A percentile compares a stretch with the other conserved stretches of the same genome.
These are phyloP conservation scores for Parnassius smintheus DNA, from an alignment of 2,888 invertebrate species.

Conservation along the genomic window DNA sequence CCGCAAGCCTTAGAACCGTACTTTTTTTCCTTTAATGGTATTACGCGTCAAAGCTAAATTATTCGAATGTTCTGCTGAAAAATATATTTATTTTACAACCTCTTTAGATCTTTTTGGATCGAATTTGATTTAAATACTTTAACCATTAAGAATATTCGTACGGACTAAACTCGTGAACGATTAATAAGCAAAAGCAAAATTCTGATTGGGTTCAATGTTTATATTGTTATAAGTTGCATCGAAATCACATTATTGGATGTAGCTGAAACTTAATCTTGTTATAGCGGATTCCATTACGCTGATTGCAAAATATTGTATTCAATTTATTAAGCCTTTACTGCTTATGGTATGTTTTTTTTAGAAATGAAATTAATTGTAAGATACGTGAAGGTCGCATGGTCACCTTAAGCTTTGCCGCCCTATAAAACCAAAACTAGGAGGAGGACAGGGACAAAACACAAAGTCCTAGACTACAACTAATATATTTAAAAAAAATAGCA, in stretches of 20 bases:
- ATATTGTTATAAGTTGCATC: not conserved
- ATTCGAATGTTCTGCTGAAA: constrained; percentile 9
- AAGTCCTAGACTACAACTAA: no score
- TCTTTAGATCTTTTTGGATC: not conserved
- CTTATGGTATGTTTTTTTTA: no score
- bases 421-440: no score
- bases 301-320: no score
- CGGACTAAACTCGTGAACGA: not conserved
- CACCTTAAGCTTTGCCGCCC: no score
- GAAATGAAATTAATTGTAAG: no score
- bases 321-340: no score
- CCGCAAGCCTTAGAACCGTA: constrained; percentile 13
- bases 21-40: constrained; percentile 24
- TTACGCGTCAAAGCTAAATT: constrained; percentile 5
- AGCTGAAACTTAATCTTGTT: not conserved
- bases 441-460: no score
- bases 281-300: not conserved
- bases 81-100: constrained; percentile 1
- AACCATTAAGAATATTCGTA: no score
- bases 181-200: not conserved
- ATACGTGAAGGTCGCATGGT: no score
- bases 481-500: no score
- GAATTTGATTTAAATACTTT: not conserved
- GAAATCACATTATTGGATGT: not conserved
- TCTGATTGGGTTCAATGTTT: not conserved